Conservation (phyloP, 2,888 invertebrate genomes). For the Microctonus aethiopoides region DNA sequence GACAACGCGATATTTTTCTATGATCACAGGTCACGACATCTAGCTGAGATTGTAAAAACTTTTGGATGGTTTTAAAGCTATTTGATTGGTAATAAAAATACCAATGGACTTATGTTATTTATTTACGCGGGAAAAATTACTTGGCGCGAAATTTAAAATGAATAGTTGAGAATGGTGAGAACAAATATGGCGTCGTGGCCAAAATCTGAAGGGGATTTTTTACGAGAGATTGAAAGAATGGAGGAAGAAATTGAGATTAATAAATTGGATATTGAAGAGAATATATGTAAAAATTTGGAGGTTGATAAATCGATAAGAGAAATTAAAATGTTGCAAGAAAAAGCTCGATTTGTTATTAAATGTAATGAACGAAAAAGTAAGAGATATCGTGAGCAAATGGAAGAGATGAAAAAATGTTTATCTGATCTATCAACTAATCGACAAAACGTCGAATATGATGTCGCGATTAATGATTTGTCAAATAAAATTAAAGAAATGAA, state of each 20-base stretch:
- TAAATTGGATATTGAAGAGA: constrained; percentile 10
- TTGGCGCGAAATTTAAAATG: background rate
- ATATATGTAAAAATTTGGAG: background rate
- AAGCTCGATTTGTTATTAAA: constrained; percentile 8
- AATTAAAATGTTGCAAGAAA: constrained; percentile 27
- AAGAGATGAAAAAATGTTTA: background rate
- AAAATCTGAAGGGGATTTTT: background rate
- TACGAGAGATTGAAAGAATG: constrained; percentile 2
- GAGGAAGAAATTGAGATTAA: background rate
- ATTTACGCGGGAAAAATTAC: constrained; percentile 20
- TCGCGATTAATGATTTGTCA: background rate
- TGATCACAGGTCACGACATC: constrained; percentile 27
- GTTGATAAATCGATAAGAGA: constrained; percentile 16
- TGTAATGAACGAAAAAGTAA: constrained; percentile 9
- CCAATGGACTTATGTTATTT: constrained; percentile 3
- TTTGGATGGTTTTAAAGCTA: background rate
- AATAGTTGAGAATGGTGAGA: background rate
- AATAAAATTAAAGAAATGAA: constrained; percentile 3
- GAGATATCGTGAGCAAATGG: background rate
- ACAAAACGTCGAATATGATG: background rate
- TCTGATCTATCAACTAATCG: background rate
- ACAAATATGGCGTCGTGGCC: background rate
- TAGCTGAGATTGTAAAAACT: background rate
- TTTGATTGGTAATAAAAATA: background rate
- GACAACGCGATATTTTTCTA: constrained; percentile 1